Evolutionary conservation across 1,140 invertebrate genomes (phyloP), one percentile per base, ranked within the genome.

Genomic region (Polyergus mexicanus): DNA sequence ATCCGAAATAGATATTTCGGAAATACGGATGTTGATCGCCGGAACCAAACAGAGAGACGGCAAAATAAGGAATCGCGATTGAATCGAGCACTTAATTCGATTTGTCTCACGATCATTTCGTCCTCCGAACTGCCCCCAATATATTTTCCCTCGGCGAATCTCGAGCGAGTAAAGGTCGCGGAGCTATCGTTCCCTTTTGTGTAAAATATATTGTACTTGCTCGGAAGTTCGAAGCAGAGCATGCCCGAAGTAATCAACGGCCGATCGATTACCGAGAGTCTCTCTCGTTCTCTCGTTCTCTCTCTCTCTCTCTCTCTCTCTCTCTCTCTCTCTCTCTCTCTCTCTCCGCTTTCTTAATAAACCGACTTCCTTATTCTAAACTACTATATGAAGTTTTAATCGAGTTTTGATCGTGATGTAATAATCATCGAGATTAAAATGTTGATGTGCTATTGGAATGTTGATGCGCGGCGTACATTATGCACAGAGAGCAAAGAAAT

Each of bases 151-250:
- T 22, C 68, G 56, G 7, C 25, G 28, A 32, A 60, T 83, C 44
- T 47, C 28, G 68, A 83, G 19, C 66, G 16, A 22, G 7, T 83
- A 81, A 81, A 83, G 62, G 54, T 72, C 68, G 25, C 78, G 38
- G n/a, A 32, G 22, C 38, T 83, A 83, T 72, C 25, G 8, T 60
- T 72, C 51, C 71, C 65, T 41, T n/a, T 28, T 35, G 25, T 47
- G 35, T 22, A 16, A 41, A 81, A 81, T n/a, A 38, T 35, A n/a
- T n/a, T n/a, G n/a, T n/a, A 38, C 11, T 51, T 38, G 19, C 28
- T 35, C 11, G 0, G 5, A 60, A 83, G 78, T 83, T 83, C 7
- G 47, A 35, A 38, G 10, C 47, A 35, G 8, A 69, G 28, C 65
- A 19, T 56, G n/a, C 19, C 38, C 32, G n/a, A 80, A 41, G 63